Evolutionary conservation across 1,140 invertebrate genomes (phyloP).

Genomic region (Matsumurasca onukii): DNA sequence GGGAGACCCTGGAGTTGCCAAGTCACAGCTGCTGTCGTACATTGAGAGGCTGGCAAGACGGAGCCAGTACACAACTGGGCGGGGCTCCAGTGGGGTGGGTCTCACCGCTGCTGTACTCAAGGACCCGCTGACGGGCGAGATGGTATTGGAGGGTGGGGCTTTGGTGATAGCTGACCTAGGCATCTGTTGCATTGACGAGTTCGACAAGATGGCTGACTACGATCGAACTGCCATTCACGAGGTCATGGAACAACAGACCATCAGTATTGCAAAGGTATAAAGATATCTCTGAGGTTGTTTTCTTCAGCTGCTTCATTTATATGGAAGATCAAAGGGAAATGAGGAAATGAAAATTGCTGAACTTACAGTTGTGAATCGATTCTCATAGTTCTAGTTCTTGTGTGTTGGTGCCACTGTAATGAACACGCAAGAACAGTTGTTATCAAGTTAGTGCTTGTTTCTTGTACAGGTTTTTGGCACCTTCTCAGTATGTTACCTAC

Average conservation of each 20-base stretch:
- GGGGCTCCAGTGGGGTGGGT: conserved; percentile 97
- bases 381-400: too few species aligned
- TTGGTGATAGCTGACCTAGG: conserved; percentile 96
- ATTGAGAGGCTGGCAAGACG: conserved; percentile 91
- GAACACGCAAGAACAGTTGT: too few species aligned
- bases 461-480: too few species aligned
- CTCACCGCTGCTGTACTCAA: conserved; percentile 98
- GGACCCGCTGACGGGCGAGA: conserved; percentile 74
- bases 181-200: conserved; percentile 99
- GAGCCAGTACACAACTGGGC: conserved; percentile 84
- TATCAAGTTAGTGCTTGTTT: too few species aligned
- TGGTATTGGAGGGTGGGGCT: conserved; percentile 89
- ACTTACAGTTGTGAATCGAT: too few species aligned
- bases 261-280: conserved; percentile 98
- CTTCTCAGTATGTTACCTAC: too few species aligned
- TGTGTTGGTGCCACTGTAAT: too few species aligned
- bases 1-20: conserved; percentile 99
- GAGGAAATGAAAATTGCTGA: too few species aligned
- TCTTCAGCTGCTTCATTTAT: conserved; percentile 27
- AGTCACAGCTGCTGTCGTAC: conserved; percentile 94
- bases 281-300: too few species aligned
- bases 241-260: conserved; percentile 99
- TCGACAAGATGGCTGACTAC: conserved; percentile 98
- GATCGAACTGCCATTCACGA: conserved; percentile 99
- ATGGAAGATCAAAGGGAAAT: too few species aligned